phyloP scores from a whole-genome alignment of 2,113 vertebrate species.

The Corythoichthys haematopterus region DNA sequence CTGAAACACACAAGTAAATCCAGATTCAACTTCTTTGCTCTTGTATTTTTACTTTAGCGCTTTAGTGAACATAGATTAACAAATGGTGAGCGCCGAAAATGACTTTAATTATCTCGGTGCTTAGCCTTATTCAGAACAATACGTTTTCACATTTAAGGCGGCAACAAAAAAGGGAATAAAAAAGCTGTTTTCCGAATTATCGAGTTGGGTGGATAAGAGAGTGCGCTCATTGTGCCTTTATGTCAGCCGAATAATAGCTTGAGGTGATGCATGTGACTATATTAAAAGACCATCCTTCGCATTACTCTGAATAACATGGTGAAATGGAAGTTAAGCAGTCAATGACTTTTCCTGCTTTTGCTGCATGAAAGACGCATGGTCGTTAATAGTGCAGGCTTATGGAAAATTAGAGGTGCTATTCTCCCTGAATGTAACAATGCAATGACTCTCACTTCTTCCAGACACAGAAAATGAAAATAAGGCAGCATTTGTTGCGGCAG shows the following conservation, averaged over 20 bases:
- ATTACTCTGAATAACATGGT: slow-evolving; percentile 60
- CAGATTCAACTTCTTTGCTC: not conserved
- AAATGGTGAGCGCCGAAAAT: not conserved
- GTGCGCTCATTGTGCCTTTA: slow-evolving; percentile 22
- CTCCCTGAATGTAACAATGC: slow-evolving; percentile 66
- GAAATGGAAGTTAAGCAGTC: slow-evolving; percentile 70
- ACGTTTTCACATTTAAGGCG: slow-evolving; percentile 13
- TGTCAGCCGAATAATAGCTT: slow-evolving; percentile 39
- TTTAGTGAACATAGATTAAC: not conserved
- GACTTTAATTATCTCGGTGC: not conserved
- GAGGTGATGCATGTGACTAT: slow-evolving; percentile 45
- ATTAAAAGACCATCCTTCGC: slow-evolving; percentile 51
- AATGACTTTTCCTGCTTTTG: slow-evolving; percentile 83
- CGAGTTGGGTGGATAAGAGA: slow-evolving; percentile 10
- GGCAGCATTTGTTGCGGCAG: slow-evolving; percentile 75
- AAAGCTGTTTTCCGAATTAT: slow-evolving; percentile 25
- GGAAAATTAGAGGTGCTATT: slow-evolving; percentile 85
- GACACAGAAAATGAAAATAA: slow-evolving; percentile 70
- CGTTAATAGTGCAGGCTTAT: slow-evolving; percentile 81
- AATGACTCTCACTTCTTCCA: slow-evolving; percentile 38
- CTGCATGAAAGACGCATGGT: slow-evolving; percentile 83
- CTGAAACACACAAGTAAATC: not conserved
- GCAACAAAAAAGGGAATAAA: slow-evolving; percentile 9
- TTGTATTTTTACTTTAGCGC: not conserved
- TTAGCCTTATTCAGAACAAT: not conserved